Conservation (phyloP, 2,797 vertebrate species). For the Nyctibius grandis region DNA sequence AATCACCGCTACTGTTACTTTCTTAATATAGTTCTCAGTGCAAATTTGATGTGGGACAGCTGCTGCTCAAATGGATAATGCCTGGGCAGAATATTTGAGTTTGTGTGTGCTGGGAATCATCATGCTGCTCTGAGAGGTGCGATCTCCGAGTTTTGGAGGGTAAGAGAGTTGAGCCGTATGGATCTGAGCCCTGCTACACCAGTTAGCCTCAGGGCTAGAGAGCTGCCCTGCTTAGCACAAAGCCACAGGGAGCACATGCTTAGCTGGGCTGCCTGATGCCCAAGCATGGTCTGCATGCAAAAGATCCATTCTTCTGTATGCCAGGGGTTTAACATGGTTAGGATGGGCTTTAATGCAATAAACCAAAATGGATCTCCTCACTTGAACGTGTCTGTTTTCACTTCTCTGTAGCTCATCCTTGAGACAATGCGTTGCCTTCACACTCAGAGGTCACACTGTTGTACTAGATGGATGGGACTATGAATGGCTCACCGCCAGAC, state of each 20-base stretch:
- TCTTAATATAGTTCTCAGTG: neutral
- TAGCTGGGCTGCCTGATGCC: neutral
- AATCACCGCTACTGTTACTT: neutral
- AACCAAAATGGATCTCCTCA: neutral
- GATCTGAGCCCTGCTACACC: neutral
- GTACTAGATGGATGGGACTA: neutral
- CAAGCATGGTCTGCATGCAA: neutral
- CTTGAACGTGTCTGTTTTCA: neutral
- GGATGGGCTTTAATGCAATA: neutral
- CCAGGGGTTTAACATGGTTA: neutral
- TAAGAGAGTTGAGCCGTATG: neutral
- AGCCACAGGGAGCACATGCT: neutral
- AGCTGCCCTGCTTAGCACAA: neutral
- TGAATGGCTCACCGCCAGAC: neutral
- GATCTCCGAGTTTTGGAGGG: neutral
- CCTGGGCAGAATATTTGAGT: neutral
- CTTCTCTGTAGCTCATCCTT: neutral
- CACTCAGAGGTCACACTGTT: neutral
- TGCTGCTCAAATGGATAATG: fast-evolving
- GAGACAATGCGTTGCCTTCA: neutral
- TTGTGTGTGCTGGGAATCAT: neutral
- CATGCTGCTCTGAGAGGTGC: neutral
- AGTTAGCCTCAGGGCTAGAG: neutral
- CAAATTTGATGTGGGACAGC: neutral
- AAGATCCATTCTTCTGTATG: neutral